phyloP scores from a whole-genome alignment of 2,797 vertebrate genomes.

The Gastrophryne carolinensis region DNA sequence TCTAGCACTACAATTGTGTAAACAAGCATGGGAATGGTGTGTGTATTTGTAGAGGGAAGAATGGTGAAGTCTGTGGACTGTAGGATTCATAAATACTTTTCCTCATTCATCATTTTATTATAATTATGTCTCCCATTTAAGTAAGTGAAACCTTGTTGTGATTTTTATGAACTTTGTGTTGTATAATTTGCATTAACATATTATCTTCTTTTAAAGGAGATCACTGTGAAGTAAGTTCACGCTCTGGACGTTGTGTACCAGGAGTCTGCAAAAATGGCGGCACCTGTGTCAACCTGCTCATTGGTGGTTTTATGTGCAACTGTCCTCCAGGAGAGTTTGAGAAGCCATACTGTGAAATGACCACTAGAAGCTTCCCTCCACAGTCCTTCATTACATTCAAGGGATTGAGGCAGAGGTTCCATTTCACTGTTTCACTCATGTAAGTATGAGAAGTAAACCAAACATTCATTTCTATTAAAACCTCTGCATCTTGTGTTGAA shows the following conservation, averaged over 20 bases:
- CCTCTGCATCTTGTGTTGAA: no score
- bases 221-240: constrained; percentile 84
- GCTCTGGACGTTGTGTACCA: constrained; percentile 82
- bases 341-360: constrained; percentile 94
- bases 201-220: constrained; percentile 74
- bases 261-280: constrained; percentile 94
- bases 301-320: constrained; percentile 91
- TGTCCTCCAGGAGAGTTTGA: constrained; percentile 84
- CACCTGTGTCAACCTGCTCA: constrained; percentile 86
- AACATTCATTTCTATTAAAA: no score
- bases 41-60: no score
- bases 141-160: no score
- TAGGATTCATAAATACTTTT: no score
- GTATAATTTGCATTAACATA: background rate
- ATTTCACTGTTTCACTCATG: constrained; percentile 92
- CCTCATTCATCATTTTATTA: no score
- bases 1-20: no score
- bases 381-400: constrained; percentile 96
- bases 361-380: constrained; percentile 91
- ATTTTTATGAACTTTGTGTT: no score
- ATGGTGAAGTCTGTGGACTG: no score
- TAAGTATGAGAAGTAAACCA: constrained; percentile 69
- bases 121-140: no score
- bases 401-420: constrained; percentile 92
- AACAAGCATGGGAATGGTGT: no score